Evolutionary conservation across 2,797 vertebrate genomes (phyloP), one percentile per base, ranked within the genome.

Genomic region (Adelosebastes latens): DNA sequence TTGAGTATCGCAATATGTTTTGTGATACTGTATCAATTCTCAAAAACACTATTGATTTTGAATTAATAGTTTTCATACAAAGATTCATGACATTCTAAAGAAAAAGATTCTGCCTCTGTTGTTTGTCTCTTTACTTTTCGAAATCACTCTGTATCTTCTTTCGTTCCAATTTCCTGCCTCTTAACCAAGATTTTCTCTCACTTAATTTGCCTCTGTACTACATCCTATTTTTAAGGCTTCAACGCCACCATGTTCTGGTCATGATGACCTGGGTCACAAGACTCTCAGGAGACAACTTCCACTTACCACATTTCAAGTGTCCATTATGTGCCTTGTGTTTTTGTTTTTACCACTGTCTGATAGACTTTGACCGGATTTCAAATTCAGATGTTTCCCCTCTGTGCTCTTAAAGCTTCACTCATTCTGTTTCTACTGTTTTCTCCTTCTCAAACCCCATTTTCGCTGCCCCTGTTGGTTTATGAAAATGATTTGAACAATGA

Each of bases 241-340:
- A 18, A 66, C 20, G 5, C 29, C 49, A 42, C 25, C 8, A 27
- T 74, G 84, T 76, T 78, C 55, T 82, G 89, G 84, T 82, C 90
- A 88, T 8, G 31, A 56, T 63, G 90, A 94, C 90, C 91, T 20
- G 9, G 83, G 83, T 77, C 77, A 80, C 2, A 9, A 32, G 16
- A 53, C 27, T 49, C 39, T 60, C 20, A 6, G 9, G 16, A 39
- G 68, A 63, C 77, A 81, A 52, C 60, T 61, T 70, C 53, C 65
- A 79, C 49, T 83, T 61, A 77, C 10, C 42, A 58, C 7, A 12
- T 56, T 73, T 61, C 5, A 79, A 66, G 39, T 12, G 42, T 39
- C 36, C 42, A 34, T 81, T 73, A 79, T 14, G 42, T 9, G 22
- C 20, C n/a, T 36, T 27, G 3, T 68, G 34, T 77, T 49, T 24